Evolutionary conservation across 2,888 invertebrate species (phyloP).

Genomic region (Amaurobius ferox): DNA sequence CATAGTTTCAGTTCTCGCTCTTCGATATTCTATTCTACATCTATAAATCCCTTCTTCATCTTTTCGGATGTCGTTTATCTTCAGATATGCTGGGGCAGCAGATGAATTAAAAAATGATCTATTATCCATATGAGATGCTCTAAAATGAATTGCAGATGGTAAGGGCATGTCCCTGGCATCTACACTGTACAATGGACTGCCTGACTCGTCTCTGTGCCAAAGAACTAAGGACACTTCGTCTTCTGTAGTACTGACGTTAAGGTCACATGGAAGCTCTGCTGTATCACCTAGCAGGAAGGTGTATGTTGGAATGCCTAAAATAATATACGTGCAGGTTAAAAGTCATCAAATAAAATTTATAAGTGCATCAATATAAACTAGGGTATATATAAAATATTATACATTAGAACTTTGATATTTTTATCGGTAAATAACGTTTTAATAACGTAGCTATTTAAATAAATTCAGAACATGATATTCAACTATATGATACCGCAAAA

Average conservation of each 20-base stretch:
- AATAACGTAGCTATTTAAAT: no score
- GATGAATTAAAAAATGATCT: constrained; percentile 75
- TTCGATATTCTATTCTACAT: constrained; percentile 92
- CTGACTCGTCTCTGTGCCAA: constrained; percentile 73
- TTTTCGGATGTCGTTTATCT: constrained; percentile 88
- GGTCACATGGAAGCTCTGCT: constrained; percentile 73
- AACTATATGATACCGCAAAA: no score
- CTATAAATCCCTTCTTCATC: constrained; percentile 93
- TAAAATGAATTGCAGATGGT: constrained; percentile 71
- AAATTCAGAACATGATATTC: no score
- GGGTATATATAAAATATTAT: no score
- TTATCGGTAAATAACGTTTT: no score
- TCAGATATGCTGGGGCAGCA: constrained; percentile 76
- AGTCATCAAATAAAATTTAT: no score
- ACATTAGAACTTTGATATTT: no score
- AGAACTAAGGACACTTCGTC: constrained; percentile 74
- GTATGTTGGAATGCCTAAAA: constrained; percentile 53
- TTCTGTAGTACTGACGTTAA: constrained; percentile 71
- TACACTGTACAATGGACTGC: constrained; percentile 73
- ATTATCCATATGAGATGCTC: constrained; percentile 53
- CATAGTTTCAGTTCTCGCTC: constrained; percentile 92
- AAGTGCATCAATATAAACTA: no score
- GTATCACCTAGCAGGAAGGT: constrained; percentile 67
- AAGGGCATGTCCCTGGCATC: constrained; percentile 72
- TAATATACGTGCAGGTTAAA: no score